A percentile compares a stretch with the other conserved stretches of the same genome.
Conservation (phyloP, 2,888 invertebrate genomes). For the Polydrusus tereticollis region DNA sequence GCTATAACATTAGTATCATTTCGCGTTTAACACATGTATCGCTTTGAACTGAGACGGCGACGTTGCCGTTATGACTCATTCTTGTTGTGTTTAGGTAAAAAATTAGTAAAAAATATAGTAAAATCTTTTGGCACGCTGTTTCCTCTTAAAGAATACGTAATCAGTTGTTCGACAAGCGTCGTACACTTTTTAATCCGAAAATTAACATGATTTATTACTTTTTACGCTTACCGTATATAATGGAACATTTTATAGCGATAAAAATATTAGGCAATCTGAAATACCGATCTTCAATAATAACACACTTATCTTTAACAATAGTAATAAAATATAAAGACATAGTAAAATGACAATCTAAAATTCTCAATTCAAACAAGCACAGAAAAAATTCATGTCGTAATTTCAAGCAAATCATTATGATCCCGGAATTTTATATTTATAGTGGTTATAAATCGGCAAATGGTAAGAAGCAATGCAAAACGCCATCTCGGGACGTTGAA, state of each 20-base stretch:
- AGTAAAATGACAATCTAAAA: neutral
- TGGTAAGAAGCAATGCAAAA: no score
- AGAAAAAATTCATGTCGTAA: no score
- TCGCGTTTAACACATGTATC: slow-evolving; percentile 39
- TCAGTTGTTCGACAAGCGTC: neutral
- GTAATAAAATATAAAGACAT: neutral
- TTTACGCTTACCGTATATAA: neutral
- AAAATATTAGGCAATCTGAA: neutral
- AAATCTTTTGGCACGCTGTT: no score
- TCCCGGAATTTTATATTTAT: no score
- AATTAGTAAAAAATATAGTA: no score
- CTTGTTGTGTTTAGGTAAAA: neutral
- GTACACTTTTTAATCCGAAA: neutral
- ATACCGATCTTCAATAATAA: neutral
- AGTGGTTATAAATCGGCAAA: no score
- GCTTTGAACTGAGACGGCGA: slow-evolving; percentile 34
- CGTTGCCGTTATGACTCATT: slow-evolving; percentile 21
- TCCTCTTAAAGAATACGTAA: no score
- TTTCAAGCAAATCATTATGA: no score
- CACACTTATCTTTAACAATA: neutral
- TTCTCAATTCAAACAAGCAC: neutral
- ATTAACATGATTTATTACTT: neutral
- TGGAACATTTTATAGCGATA: neutral
- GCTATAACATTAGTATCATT: slow-evolving; percentile 37
- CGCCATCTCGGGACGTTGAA: no score